These are phyloP conservation scores for Elephas maximus DNA, from an alignment of 2,113 vertebrate genomes.

Conservation along the genomic window DNA sequence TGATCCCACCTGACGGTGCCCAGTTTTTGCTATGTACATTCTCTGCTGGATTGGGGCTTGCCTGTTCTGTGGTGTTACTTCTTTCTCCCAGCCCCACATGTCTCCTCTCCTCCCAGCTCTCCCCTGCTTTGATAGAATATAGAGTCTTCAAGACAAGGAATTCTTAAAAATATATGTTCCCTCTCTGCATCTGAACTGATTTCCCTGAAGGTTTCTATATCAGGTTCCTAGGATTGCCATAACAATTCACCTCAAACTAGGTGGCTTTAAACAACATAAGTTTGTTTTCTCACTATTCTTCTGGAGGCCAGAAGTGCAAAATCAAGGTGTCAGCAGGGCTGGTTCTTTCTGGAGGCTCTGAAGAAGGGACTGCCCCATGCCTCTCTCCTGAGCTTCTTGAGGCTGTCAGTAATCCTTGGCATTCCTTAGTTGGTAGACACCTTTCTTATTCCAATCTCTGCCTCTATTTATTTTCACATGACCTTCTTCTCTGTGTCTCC, in stretches of 20 bases:
- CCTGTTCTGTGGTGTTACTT: neutral
- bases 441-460: too few species aligned
- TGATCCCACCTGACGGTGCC: neutral
- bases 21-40: neutral
- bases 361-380: too few species aligned
- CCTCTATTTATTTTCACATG: too few species aligned
- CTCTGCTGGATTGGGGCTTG: neutral
- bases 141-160: neutral
- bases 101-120: neutral
- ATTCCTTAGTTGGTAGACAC: too few species aligned
- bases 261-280: too few species aligned
- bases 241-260: neutral
- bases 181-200: neutral
- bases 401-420: too few species aligned
- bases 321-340: neutral
- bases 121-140: neutral
- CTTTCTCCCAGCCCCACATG: neutral
- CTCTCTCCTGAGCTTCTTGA: too few species aligned
- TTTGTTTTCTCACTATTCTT: neutral
- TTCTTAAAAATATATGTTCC: neutral
- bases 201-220: neutral
- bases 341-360: too few species aligned
- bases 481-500: too few species aligned
- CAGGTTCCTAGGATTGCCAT: neutral
- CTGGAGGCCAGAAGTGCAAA: neutral